Evolutionary conservation across 2,113 vertebrate species (phyloP).

Genomic region (Xiphophorus hellerii): DNA sequence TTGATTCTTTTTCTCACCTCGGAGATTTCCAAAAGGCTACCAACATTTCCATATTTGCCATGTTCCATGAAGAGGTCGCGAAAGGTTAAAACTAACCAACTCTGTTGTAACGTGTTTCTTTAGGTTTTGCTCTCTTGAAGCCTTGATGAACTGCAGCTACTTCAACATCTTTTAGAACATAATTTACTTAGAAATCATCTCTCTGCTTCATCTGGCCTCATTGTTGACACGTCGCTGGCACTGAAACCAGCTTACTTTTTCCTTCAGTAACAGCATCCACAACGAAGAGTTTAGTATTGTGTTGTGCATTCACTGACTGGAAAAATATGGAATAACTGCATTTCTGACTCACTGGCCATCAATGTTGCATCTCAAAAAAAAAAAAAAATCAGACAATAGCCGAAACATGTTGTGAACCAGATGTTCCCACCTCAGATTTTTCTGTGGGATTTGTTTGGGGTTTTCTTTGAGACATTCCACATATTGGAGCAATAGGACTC

Average conservation of each 20-base stretch:
- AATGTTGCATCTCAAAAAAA: background rate
- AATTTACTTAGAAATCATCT: background rate
- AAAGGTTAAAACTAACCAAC: background rate
- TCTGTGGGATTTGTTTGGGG: too few species aligned
- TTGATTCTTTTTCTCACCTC: background rate
- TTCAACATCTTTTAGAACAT: background rate
- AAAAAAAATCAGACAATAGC: background rate
- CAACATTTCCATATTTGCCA: too few species aligned
- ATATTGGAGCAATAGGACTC: too few species aligned
- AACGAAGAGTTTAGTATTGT: background rate
- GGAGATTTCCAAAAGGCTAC: background rate
- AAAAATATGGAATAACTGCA: background rate
- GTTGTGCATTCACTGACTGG: background rate
- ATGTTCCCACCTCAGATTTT: background rate
- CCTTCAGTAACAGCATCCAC: background rate
- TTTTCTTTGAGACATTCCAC: too few species aligned
- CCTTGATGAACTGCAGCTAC: background rate
- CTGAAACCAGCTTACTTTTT: background rate
- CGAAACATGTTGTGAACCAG: background rate
- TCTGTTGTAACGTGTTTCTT: background rate
- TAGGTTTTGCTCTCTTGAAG: background rate
- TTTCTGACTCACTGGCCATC: background rate
- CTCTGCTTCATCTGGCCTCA: background rate
- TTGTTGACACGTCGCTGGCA: background rate
- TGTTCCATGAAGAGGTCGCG: too few species aligned